Evolutionary conservation across 1,140 invertebrate genomes (phyloP), one percentile per base, ranked within the genome.

Genomic region (Daktulosphaira vitifoliae): DNA sequence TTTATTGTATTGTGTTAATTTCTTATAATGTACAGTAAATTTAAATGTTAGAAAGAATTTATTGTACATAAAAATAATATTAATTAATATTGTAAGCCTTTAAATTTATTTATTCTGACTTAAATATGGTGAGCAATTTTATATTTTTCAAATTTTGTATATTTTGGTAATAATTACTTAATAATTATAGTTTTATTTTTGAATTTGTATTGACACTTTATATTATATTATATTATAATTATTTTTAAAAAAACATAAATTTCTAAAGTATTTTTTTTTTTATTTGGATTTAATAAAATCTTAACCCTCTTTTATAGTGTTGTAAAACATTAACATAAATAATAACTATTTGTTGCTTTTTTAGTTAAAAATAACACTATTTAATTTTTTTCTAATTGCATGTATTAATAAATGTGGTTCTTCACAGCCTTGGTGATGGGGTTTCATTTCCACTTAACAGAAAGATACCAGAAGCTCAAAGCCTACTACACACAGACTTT

Each of bases 111-210:
- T 52, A 56, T 38, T 39, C n/a, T 54, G 22, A 26, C 25, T 66
- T 46, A n/a, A 15, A 16, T 66, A 33, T 39, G 20, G 29, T 66
- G 48, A 50, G 49, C 39, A 25, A 42, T 54, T 52, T 54, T 42
- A 66, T 66, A 53, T 68, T 68, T 66, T 33, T 68, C 59, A 52
- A 44, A 53, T 38, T 53, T 51, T 52, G 39, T 53, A 62, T 48
- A 48, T 29, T 62, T 46, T 62, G 56, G 33, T 52, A 65, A 39
- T 42, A 23, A n/a, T 44, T 51, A 22, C 42, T 50, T 53, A 50
- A 13, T 52, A 38, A 18, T 44, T 33, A 11, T 38, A 25, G 33
- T 51, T 51, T 33, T 33, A 33, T 33, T 33, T 33, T 52, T 65
- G 7, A 23, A 49, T 18, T 13, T 65, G 23, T 52, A 51, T 11